Evolutionary conservation across 2,797 vertebrate genomes (phyloP).

Genomic region (Ctenosaura bakeri): DNA sequence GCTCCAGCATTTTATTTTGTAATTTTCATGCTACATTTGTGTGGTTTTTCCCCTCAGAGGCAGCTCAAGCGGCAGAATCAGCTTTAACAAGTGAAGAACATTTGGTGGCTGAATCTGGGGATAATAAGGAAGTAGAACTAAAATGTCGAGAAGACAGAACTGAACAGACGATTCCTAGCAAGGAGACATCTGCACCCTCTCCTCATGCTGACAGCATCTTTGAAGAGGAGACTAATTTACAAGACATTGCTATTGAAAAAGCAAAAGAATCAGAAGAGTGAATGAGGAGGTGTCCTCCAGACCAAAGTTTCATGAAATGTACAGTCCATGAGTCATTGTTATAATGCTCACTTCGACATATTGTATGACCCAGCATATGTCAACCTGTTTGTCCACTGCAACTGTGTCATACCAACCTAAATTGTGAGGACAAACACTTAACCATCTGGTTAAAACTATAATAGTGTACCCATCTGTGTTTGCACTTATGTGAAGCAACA

Average conservation of each 20-base stretch:
- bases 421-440: conserved; percentile 59
- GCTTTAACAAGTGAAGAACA: conserved; percentile 66
- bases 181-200: conserved; percentile 46
- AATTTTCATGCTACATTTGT: background rate
- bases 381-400: conserved; percentile 3
- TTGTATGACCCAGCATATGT: conserved; percentile 37
- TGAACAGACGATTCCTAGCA: conserved; percentile 45
- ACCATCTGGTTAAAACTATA: conserved; percentile 48
- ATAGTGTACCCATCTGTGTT: conserved; percentile 47
- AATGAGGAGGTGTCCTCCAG: background rate
- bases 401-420: conserved; percentile 34
- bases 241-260: conserved; percentile 54
- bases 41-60: conserved; percentile 61
- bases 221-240: conserved; percentile 43
- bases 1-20: background rate
- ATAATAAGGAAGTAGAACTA: conserved; percentile 54
- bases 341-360: conserved; percentile 45
- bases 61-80: conserved; percentile 51
- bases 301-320: conserved; percentile 2
- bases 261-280: conserved; percentile 73
- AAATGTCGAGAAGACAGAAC: conserved; percentile 28
- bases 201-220: conserved; percentile 11
- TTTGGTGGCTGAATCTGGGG: conserved; percentile 21
- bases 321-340: conserved; percentile 32
- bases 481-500: conserved; percentile 41